Evolutionary conservation across 2,888 invertebrate species (phyloP), one percentile per base, ranked within the genome.

Genomic region (Meiosimyza decipiens): DNA sequence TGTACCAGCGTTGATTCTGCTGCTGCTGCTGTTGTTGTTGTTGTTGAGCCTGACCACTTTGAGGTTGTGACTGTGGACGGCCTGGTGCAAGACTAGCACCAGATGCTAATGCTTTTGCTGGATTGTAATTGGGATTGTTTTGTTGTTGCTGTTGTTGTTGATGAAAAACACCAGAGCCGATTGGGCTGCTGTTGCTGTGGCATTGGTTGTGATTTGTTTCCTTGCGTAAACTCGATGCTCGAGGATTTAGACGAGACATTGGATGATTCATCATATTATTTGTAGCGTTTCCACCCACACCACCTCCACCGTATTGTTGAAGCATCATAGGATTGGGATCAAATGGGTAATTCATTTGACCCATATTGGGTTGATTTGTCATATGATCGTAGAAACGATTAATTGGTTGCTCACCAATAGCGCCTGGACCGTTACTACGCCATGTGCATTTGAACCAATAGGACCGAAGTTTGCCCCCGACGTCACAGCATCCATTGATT

Each of bases 221-320:
- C 73, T 68, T 81, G 82, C 0, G 92, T 90, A 83, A 94, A 95
- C 81, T 93, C 0, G 94, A 94, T 6, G 94, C 94, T 79, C 94
- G 91, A 0, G 94, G 94, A 86, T 95, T 95, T 55, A 95, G 88
- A 71, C 94, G 90, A 55, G 92, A 91, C 88, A 90, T 89, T 28
- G 77, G 75, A 51, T 79, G 78, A 47, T 77, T 81, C 28, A 76
- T 74, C 89, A 88, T 75, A n/a, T 68, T 76, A 51, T 52, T 76
- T 16, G 74, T 74, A 64, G 71, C 70, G 59, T 74, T 72, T 63
- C 80, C 77, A 40, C 40, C 40, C 5, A 22, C 22, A 22, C 22
- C 22, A 33, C 79, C 77, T 65, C 62, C 71, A 78, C 73, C 75
- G 16, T 74, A 75, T 33, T 62, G 63, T 33, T 62, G 70, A 15